phyloP scores from a whole-genome alignment of 2,113 vertebrate species.

The Probosciger aterrimus region DNA sequence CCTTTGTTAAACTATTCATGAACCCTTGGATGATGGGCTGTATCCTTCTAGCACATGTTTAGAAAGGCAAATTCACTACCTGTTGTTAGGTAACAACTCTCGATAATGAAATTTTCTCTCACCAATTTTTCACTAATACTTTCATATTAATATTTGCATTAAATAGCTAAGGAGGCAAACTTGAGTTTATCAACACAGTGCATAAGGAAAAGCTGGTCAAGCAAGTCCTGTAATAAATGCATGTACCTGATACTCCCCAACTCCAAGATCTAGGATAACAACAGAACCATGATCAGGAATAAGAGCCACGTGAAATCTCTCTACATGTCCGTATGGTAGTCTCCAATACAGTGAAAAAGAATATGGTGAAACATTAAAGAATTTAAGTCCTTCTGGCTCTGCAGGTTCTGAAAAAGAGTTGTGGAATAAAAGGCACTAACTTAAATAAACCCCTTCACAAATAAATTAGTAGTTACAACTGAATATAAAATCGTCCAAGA shows the following conservation, averaged over 20 bases:
- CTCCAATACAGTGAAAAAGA: conserved; percentile 81
- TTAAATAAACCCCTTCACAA: neutral
- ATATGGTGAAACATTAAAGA: conserved; percentile 70
- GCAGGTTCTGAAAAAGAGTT: conserved; percentile 72
- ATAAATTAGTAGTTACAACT: neutral
- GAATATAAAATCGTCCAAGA: neutral
- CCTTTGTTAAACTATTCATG: conserved; percentile 86
- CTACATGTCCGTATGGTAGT: conserved; percentile 65
- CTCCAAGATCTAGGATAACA: conserved; percentile 75
- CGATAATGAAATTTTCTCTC: conserved; percentile 44
- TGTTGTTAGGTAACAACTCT: conserved; percentile 50
- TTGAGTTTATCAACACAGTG: conserved; percentile 5
- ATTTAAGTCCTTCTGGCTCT: conserved; percentile 66
- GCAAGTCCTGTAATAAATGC: conserved; percentile 66
- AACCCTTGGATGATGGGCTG: conserved; percentile 82
- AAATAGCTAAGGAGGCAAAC: conserved; percentile 19
- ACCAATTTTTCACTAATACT: conserved; percentile 7
- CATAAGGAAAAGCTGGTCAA: conserved; percentile 46
- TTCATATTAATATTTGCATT: neutral
- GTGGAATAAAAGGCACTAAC: neutral
- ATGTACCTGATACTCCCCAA: conserved; percentile 80
- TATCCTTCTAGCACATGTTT: conserved; percentile 45
- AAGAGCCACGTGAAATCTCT: conserved; percentile 78
- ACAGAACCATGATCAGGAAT: conserved; percentile 76
- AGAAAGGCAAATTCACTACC: neutral